Evolutionary conservation across 1,140 invertebrate genomes (phyloP), one percentile per base, ranked within the genome.

Genomic region (Luehdorfia chinensis): DNA sequence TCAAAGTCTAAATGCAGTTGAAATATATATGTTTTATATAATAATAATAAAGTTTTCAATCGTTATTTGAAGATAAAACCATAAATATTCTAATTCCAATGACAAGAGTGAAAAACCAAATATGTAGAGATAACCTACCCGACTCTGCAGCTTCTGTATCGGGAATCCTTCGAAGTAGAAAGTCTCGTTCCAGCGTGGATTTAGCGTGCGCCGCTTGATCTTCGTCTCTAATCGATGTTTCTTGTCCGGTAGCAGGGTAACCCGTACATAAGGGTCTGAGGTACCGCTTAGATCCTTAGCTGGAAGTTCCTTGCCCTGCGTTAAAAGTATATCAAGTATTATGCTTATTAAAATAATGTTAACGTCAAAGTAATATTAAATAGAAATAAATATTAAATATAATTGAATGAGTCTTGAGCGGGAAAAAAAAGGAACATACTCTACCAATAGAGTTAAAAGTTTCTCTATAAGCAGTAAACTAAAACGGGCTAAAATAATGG

Each of bases 81-180:
- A n/a, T n/a, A n/a, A n/a, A n/a, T n/a, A n/a, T n/a, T n/a, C n/a
- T n/a, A n/a, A n/a, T n/a, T n/a, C n/a, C n/a, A n/a, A n/a, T n/a
- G n/a, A n/a, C n/a, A n/a, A n/a, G n/a, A n/a, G n/a, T n/a, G n/a
- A n/a, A n/a, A n/a, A n/a, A n/a, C n/a, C n/a, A n/a, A n/a, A n/a
- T n/a, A n/a, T n/a, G n/a, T n/a, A n/a, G n/a, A n/a, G n/a, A n/a
- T n/a, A n/a, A n/a, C 14, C 5, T 64, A 90, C 95, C 74, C 96
- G 91, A 59, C 94, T 96, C 79, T 97, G 95, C 45, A 97, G 88
- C 81, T 97, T 97, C 80, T 97, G 95, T 66, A 97, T 95, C 0
- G 96, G 94, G 73, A 97, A 97, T 59, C 95, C 97, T 91, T 98
- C 96, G 87, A 99, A 99, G 66, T 98, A 96, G 80, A 99, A 96